Evolutionary conservation across 1,140 invertebrate genomes (phyloP).

Genomic region (Apis cerana): DNA sequence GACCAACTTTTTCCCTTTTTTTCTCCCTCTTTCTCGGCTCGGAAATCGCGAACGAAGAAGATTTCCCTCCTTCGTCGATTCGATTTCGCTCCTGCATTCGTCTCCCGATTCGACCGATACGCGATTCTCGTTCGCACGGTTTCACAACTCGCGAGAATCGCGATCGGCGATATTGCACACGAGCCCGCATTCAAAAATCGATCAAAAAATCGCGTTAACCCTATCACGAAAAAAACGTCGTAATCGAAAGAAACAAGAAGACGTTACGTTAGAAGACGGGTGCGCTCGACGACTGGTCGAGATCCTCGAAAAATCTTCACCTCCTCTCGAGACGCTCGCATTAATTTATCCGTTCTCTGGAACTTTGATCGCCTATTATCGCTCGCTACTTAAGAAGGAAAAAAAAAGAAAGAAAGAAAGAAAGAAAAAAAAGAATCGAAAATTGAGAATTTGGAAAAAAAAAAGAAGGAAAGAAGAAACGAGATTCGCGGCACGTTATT

Average conservation of each 20-base stretch:
- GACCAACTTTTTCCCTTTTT: neutral
- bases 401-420: no score
- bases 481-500: no score
- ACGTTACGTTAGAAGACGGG: neutral
- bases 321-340: neutral
- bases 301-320: neutral
- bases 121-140: constrained; percentile 18
- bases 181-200: constrained; percentile 57
- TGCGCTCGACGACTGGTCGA: neutral
- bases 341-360: no score
- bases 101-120: constrained; percentile 25
- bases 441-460: no score
- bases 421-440: no score
- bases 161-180: constrained; percentile 57
- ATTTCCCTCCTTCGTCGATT: constrained; percentile 14
- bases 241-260: constrained; percentile 59
- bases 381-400: no score
- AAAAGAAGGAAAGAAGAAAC: no score
- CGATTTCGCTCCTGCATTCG: constrained; percentile 36
- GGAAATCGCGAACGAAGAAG: constrained; percentile 5
- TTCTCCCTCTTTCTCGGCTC: neutral
- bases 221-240: constrained; percentile 71
- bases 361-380: no score
- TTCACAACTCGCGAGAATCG: constrained; percentile 5
- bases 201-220: constrained; percentile 45